These are phyloP conservation scores for Leptopilina boulardi DNA, from an alignment of 1,140 invertebrate genomes.

Conservation along the genomic window DNA sequence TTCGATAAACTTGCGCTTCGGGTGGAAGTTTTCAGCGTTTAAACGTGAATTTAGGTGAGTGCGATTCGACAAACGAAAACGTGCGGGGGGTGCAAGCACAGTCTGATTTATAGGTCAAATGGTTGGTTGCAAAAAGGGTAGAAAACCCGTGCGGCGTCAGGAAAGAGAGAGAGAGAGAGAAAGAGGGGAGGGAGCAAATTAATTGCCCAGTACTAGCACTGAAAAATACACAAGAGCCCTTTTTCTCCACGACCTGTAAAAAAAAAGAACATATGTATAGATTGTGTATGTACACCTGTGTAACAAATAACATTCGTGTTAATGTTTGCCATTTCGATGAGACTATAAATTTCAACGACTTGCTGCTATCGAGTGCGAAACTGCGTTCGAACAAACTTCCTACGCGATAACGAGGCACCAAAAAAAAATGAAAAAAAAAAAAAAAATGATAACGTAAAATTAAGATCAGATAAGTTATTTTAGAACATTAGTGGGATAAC, in stretches of 20 bases:
- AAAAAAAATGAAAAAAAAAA: not conserved
- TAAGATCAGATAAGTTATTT: no score
- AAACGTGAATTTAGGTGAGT: conserved; percentile 30
- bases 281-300: conserved; percentile 27
- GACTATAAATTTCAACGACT: conserved; percentile 25
- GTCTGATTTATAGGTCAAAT: conserved; percentile 28
- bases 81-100: not conserved
- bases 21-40: conserved; percentile 15
- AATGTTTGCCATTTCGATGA: conserved; percentile 26
- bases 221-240: conserved; percentile 30
- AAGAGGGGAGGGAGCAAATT: not conserved
- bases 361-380: conserved; percentile 10
- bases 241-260: not conserved
- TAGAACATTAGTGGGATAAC: no score
- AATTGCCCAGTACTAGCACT: conserved; percentile 22
- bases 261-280: conserved; percentile 20
- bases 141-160: conserved; percentile 4
- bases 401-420: not conserved
- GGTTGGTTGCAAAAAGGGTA: conserved; percentile 12
- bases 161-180: not conserved
- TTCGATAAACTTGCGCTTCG: not conserved
- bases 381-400: not conserved
- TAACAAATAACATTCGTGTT: conserved; percentile 28
- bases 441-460: no score
- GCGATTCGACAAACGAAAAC: conserved; percentile 19